A percentile compares a stretch with the other conserved stretches of the same genome.
phyloP scores from a whole-genome alignment of 2,888 invertebrate genomes.

The Embidobia sp. region DNA sequence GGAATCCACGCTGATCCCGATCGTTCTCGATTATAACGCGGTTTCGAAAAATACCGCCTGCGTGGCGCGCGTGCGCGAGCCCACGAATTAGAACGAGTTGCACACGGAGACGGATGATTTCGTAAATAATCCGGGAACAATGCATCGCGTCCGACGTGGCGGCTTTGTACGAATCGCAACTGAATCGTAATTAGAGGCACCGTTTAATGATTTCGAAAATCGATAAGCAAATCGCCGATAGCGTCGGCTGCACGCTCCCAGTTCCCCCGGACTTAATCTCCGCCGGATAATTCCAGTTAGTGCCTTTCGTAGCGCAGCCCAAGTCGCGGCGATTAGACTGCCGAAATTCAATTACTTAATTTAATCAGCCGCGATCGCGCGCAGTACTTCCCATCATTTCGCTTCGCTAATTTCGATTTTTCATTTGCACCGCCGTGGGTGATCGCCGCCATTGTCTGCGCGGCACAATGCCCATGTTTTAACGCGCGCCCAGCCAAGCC shows the following conservation, averaged over 20 bases:
- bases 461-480: slow-evolving; percentile 6
- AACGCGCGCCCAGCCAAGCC: too few species aligned
- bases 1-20: slow-evolving; percentile 39
- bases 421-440: slow-evolving; percentile 42
- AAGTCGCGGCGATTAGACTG: slow-evolving; percentile 53
- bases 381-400: slow-evolving; percentile 52
- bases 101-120: slow-evolving; percentile 24
- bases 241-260: slow-evolving; percentile 28
- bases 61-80: not conserved
- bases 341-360: slow-evolving; percentile 68
- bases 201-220: slow-evolving; percentile 53
- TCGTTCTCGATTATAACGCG: slow-evolving; percentile 33
- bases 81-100: slow-evolving; percentile 28
- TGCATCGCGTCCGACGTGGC: too few species aligned
- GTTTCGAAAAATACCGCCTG: slow-evolving; percentile 10
- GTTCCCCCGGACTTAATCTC: slow-evolving; percentile 54
- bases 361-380: slow-evolving; percentile 57
- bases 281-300: slow-evolving; percentile 62
- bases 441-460: slow-evolving; percentile 34
- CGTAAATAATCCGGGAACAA: slow-evolving; percentile 44
- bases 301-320: slow-evolving; percentile 31
- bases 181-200: slow-evolving; percentile 46
- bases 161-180: slow-evolving; percentile 31
- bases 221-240: slow-evolving; percentile 54
- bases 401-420: slow-evolving; percentile 66